phyloP scores from a whole-genome alignment of 2,113 vertebrate species.

The Carollia perspicillata region DNA sequence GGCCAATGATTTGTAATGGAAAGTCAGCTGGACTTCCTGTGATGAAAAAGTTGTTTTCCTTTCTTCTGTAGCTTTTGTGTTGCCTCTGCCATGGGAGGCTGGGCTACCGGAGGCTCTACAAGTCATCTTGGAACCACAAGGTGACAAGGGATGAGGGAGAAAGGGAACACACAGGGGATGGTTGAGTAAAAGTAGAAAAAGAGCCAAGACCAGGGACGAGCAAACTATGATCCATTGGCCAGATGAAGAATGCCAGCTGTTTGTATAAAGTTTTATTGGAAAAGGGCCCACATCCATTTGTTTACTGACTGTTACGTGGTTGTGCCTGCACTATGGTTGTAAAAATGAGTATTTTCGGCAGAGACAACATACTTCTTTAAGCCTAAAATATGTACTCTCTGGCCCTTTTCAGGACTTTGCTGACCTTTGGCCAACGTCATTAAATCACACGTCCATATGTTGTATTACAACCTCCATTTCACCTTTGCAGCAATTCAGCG shows the following conservation, averaged over 20 bases:
- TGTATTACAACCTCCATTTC: background rate
- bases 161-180: background rate
- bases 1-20: background rate
- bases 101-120: background rate
- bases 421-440: background rate
- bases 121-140: background rate
- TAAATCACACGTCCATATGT: background rate
- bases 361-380: background rate
- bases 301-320: background rate
- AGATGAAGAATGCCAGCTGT: background rate
- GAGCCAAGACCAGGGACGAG: background rate
- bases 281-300: background rate
- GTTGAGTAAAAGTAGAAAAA: background rate
- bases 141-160: background rate
- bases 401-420: background rate
- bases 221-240: background rate
- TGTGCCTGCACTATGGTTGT: background rate
- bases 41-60: background rate
- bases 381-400: background rate
- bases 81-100: background rate
- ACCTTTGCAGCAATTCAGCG: rapidly evolving
- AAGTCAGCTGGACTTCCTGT: background rate
- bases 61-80: background rate
- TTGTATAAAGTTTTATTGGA: background rate
- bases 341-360: background rate